Conservation (phyloP, 2,113 vertebrate species). For the Seriola dumerili region DNA sequence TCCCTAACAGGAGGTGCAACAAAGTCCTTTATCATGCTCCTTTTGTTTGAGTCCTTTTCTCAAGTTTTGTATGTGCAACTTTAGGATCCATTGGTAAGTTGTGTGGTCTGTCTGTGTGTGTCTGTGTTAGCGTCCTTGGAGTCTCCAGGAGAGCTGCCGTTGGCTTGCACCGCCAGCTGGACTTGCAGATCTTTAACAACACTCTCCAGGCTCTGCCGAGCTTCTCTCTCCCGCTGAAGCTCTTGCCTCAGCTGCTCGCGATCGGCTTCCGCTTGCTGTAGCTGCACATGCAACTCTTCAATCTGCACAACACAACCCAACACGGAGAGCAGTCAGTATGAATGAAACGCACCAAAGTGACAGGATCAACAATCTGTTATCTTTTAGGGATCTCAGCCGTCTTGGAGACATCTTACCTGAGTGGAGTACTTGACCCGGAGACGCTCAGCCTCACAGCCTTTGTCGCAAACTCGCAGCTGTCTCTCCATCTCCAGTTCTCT, state of each 20-base stretch:
- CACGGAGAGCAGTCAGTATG: neutral
- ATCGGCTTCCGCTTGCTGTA: slow-evolving; percentile 94
- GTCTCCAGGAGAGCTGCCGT: slow-evolving; percentile 63
- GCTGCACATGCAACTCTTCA: slow-evolving; percentile 93
- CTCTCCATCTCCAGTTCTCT: slow-evolving; percentile 93
- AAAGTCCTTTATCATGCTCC: slow-evolving; percentile 85
- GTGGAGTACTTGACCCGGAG: slow-evolving; percentile 94
- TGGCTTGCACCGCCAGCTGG: slow-evolving; percentile 89
- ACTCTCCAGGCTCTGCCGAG: slow-evolving; percentile 93
- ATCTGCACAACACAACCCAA: slow-evolving; percentile 84
- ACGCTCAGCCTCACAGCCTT: slow-evolving; percentile 92
- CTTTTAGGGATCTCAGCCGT: neutral
- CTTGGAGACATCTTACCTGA: slow-evolving; percentile 85
- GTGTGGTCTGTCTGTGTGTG: slow-evolving; percentile 62
- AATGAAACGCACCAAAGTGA: neutral
- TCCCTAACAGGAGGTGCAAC: slow-evolving; percentile 79
- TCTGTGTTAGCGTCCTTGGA: slow-evolving; percentile 70
- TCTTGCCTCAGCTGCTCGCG: slow-evolving; percentile 93
- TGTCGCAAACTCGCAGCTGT: slow-evolving; percentile 92
- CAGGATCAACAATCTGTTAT: neutral
- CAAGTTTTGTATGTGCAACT: slow-evolving; percentile 61
- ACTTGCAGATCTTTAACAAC: slow-evolving; percentile 95
- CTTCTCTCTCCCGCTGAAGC: slow-evolving; percentile 92
- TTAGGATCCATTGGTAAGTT: slow-evolving; percentile 71
- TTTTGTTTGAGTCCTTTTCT: slow-evolving; percentile 69